Base-by-base conservation (phyloP, 2,113 vertebrate genomes). In the Heterocephalus glaber region DNA sequence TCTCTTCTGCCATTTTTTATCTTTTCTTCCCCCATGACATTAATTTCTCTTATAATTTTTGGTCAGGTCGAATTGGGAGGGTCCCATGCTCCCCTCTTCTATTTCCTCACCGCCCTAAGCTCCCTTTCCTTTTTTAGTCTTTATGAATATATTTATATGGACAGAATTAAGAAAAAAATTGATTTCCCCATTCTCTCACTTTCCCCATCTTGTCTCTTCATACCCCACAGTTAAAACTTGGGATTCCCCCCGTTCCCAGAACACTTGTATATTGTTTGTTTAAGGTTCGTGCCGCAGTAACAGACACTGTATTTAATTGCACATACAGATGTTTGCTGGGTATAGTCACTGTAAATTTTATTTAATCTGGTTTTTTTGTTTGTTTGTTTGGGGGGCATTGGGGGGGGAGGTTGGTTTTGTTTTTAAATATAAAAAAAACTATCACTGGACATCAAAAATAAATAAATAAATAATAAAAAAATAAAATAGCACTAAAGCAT, bases 291-390 rank as follows among this genome's bases (percentile, higher is more conserved):
- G 98, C 98, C 88, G n/a, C 97, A 98, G 98, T 98, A 98, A 98
- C 97, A 98, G 98, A 98, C 98, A 98, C 98, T 98, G 98, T 98
- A 98, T 98, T 99, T 98, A 98, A 98, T 98, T 89, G 97, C 98
- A 98, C 98, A 98, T 98, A 98, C 98, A 98, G 98, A 97, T 98
- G 98, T 98, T 98, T 98, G 98, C 98, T 98, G 98, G 97, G 98
- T 97, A 98, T 98, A 98, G 97, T 98, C 98, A 98, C 98, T 99
- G 98, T 98, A 99, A 98, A 99, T 98, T 99, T 98, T 99, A 99
- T 99, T 99, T 99, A 99, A 99, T 98, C 98, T 96, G 97, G 22
- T 86, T 72, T 94, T 63, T 98, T 97, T 98, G 97, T 98, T 98
- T 98, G 97, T 98, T 97, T 98, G 97, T 95, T 98, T 95, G 60